Evolutionary conservation across 1,140 invertebrate species (phyloP).

Genomic region (Cydia splendana): DNA sequence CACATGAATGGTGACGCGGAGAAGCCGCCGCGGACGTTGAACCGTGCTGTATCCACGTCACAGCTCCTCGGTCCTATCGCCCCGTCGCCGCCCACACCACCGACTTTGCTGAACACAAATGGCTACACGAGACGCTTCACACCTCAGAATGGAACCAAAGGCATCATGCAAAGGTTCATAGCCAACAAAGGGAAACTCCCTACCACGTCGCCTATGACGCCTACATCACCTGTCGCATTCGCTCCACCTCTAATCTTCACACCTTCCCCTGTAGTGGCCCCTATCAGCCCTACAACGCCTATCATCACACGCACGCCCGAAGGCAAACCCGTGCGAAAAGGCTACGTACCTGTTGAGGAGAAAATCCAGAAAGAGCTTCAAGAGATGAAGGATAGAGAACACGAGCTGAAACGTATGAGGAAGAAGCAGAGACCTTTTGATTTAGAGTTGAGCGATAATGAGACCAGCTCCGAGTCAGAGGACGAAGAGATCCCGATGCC

Average conservation of each 20-base stretch:
- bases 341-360: slow-evolving; percentile 86
- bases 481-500: slow-evolving; percentile 81
- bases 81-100: slow-evolving; percentile 54
- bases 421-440: slow-evolving; percentile 78
- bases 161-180: slow-evolving; percentile 89
- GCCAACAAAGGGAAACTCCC: slow-evolving; percentile 85
- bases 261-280: slow-evolving; percentile 48
- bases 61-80: slow-evolving; percentile 77
- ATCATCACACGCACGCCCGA: slow-evolving; percentile 77
- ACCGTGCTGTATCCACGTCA: slow-evolving; percentile 82
- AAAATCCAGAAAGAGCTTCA: slow-evolving; percentile 89
- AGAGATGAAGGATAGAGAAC: slow-evolving; percentile 87
- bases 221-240: slow-evolving; percentile 50
- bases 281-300: slow-evolving; percentile 51
- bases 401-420: slow-evolving; percentile 85
- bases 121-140: slow-evolving; percentile 81
- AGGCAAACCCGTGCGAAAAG: slow-evolving; percentile 82
- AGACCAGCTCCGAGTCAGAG: slow-evolving; percentile 77
- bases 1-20: slow-evolving; percentile 64
- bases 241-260: slow-evolving; percentile 52
- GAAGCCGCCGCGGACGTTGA: slow-evolving; percentile 76
- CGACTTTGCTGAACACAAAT: slow-evolving; percentile 62
- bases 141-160: slow-evolving; percentile 83
- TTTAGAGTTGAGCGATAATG: slow-evolving; percentile 76
- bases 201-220: slow-evolving; percentile 60